These are phyloP conservation scores for Cotesia vestalis DNA, from an alignment of 1,140 invertebrate species.

Conservation along the genomic window DNA sequence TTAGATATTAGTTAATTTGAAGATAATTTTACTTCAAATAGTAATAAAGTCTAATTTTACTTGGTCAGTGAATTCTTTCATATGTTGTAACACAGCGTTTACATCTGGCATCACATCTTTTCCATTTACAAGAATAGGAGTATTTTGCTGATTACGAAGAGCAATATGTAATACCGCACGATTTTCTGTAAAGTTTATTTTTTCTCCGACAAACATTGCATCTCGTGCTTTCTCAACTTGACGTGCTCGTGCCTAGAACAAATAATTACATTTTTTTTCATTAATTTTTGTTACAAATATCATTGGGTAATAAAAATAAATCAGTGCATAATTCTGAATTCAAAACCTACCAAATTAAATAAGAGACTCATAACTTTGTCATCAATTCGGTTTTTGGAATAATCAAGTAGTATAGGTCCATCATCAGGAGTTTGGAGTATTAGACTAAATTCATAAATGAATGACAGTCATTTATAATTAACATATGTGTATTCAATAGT, in stretches of 20 bases:
- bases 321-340: neutral
- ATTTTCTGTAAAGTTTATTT: slow-evolving; percentile 98
- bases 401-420: slow-evolving; percentile 92
- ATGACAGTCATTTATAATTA: slow-evolving; percentile 51
- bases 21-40: neutral
- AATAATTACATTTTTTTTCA: slow-evolving; percentile 5
- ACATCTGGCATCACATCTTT: slow-evolving; percentile 95
- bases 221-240: slow-evolving; percentile 86
- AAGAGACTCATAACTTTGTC: slow-evolving; percentile 79
- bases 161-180: slow-evolving; percentile 95
- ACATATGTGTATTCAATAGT: neutral
- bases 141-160: slow-evolving; percentile 85
- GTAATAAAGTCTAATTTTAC: slow-evolving; percentile 58
- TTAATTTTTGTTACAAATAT: too few relatives aligned
- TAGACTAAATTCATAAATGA: slow-evolving; percentile 68
- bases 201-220: slow-evolving; percentile 94
- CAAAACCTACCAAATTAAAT: slow-evolving; percentile 75
- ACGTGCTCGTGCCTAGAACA: slow-evolving; percentile 77
- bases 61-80: slow-evolving; percentile 90
- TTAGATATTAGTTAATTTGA: too few relatives aligned
- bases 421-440: slow-evolving; percentile 79
- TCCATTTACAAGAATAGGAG: slow-evolving; percentile 84
- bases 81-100: slow-evolving; percentile 90
- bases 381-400: slow-evolving; percentile 95
- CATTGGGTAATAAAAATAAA: neutral